phyloP scores from a whole-genome alignment of 2,888 invertebrate genomes.

The Mycogona germanica region DNA sequence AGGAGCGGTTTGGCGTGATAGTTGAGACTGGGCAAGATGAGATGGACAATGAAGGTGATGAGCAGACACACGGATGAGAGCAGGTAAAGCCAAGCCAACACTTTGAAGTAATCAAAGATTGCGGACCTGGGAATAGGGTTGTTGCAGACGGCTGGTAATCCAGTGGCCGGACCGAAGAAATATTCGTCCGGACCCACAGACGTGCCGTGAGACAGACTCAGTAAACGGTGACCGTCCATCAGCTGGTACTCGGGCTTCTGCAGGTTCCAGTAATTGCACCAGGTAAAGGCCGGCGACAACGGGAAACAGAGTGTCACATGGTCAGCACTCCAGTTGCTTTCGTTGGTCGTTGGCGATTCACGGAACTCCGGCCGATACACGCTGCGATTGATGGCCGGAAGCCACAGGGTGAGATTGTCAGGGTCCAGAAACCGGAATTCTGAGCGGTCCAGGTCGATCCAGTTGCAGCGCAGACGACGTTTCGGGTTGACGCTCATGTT shows the following conservation, averaged over 20 bases:
- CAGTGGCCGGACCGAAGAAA: not conserved
- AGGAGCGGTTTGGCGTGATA: conserved; percentile 17
- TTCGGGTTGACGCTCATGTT: not conserved
- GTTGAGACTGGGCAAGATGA: conserved; percentile 15
- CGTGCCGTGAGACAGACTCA: not conserved
- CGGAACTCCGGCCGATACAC: not conserved
- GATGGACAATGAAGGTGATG: conserved; percentile 13
- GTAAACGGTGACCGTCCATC: not conserved
- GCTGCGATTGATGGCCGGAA: not conserved
- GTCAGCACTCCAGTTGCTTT: too few species aligned
- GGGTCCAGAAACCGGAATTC: not conserved
- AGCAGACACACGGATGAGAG: conserved; percentile 11
- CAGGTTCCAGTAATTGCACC: conserved; percentile 2
- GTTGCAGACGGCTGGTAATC: not conserved
- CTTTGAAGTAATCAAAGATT: not conserved
- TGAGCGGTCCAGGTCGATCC: not conserved
- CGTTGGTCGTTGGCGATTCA: too few species aligned
- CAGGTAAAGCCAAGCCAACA: conserved; percentile 1
- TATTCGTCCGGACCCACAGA: not conserved
- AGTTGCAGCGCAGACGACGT: conserved; percentile 7
- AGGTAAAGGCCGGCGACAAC: not conserved
- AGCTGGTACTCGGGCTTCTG: conserved; percentile 2
- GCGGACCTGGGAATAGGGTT: not conserved
- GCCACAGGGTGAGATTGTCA: not conserved
- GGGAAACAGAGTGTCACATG: conserved; percentile 14